A percentile compares a stretch with the other conserved stretches of the same genome.
phyloP scores from a whole-genome alignment of 2,113 vertebrate genomes.

The Neoarius graeffei region DNA sequence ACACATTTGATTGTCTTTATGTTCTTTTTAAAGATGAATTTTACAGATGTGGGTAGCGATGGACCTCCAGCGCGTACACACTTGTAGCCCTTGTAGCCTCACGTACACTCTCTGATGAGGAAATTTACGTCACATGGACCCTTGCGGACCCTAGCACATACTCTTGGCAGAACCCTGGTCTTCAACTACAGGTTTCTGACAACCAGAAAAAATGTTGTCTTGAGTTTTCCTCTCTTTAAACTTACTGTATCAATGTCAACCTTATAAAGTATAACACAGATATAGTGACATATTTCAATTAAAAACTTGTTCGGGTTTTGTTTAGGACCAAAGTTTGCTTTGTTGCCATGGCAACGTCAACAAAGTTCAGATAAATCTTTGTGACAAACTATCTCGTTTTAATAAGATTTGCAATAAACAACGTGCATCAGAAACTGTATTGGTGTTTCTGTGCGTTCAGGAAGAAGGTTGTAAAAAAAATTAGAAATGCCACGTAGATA shows the following conservation, averaged over 20 bases:
- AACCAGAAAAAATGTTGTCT: too few relatives aligned
- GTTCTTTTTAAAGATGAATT: too few relatives aligned
- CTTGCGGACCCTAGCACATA: too few relatives aligned
- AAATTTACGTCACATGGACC: too few relatives aligned
- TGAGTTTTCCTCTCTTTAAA: not conserved
- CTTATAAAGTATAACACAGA: not conserved
- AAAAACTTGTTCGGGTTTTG: not conserved
- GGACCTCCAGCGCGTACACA: too few relatives aligned
- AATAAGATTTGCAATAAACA: not conserved
- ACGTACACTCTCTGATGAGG: too few relatives aligned
- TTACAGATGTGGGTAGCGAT: too few relatives aligned
- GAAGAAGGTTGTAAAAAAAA: not conserved
- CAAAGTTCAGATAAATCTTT: not conserved
- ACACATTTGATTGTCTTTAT: too few relatives aligned
- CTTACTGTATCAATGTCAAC: not conserved
- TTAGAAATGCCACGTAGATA: not conserved
- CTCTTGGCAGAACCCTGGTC: too few relatives aligned
- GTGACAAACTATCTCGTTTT: not conserved
- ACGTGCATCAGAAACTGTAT: not conserved
- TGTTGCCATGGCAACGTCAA: not conserved
- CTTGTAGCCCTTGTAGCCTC: too few relatives aligned
- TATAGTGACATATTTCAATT: not conserved
- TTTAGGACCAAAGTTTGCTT: not conserved
- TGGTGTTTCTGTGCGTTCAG: not conserved
- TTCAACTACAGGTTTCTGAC: too few relatives aligned